Percentiles rank a stretch among this genome's conserved stretches.
phyloP scores from a whole-genome alignment of 2,113 vertebrate genomes.

The Strigops habroptila region DNA sequence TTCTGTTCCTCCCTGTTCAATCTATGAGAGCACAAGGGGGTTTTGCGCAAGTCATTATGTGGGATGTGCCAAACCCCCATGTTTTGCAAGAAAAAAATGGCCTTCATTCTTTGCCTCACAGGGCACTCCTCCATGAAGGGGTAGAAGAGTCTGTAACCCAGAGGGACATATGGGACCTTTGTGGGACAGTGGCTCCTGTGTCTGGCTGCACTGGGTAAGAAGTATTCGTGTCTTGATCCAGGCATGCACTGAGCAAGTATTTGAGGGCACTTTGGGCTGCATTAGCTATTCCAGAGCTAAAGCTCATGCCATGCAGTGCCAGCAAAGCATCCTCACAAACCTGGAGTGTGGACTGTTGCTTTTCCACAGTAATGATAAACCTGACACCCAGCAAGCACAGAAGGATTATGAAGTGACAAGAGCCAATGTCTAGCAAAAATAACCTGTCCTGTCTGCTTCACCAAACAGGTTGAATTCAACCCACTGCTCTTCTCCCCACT shows the following conservation, averaged over 20 bases:
- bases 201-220: background rate
- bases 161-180: background rate
- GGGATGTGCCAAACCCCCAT: background rate
- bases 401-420: background rate
- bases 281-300: background rate
- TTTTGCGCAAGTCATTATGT: fast-evolving
- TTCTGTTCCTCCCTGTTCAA: background rate
- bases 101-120: background rate
- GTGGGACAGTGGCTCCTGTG: fast-evolving
- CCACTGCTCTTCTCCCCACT: background rate
- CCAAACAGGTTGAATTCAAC: background rate
- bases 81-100: background rate
- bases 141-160: background rate
- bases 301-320: fast-evolving
- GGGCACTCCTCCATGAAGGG: fast-evolving
- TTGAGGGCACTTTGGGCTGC: background rate
- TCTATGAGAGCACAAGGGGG: fast-evolving
- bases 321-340: background rate
- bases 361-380: background rate
- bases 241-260: fast-evolving
- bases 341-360: background rate
- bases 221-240: fast-evolving
- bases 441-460: background rate
- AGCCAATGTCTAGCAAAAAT: background rate
- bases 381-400: background rate